phyloP scores from a whole-genome alignment of 2,113 vertebrate species.

The Colistium nudipinnis region DNA sequence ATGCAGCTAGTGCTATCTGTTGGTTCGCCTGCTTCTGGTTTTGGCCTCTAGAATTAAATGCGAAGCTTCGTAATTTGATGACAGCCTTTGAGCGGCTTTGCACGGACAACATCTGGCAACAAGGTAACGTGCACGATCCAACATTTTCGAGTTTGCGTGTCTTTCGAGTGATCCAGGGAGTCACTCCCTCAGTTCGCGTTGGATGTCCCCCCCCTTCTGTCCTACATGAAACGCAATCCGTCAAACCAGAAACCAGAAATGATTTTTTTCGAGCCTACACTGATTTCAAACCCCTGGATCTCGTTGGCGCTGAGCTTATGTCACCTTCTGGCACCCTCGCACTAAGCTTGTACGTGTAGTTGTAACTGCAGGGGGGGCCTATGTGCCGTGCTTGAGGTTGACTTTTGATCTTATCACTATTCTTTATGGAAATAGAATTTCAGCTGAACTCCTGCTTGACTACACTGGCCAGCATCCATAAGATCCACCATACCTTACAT shows the following conservation, averaged over 20 bases:
- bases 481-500: constrained; percentile 99
- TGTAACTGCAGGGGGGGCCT: constrained; percentile 6
- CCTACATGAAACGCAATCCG: constrained; percentile 6
- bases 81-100: constrained; percentile 12
- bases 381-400: constrained; percentile 9
- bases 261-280: neutral
- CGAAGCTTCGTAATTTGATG: constrained; percentile 7
- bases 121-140: constrained; percentile 24
- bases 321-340: constrained; percentile 53
- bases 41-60: constrained; percentile 31
- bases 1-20: constrained; percentile 71
- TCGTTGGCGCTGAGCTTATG: constrained; percentile 46
- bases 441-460: constrained; percentile 98
- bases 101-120: constrained; percentile 26
- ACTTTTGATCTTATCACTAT: constrained; percentile 6
- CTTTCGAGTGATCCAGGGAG: constrained; percentile 42
- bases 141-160: constrained; percentile 34
- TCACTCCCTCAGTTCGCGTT: constrained; percentile 55
- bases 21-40: constrained; percentile 35
- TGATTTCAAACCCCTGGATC: neutral
- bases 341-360: constrained; percentile 4
- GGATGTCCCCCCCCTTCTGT: constrained; percentile 13
- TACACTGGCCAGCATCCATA: constrained; percentile 99
- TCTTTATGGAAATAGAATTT: constrained; percentile 84
- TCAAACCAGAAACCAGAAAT: neutral